A percentile compares a stretch with the other conserved stretches of the same genome.
phyloP scores from a whole-genome alignment of 2,888 invertebrate species.

The Amorpha juglandis region DNA sequence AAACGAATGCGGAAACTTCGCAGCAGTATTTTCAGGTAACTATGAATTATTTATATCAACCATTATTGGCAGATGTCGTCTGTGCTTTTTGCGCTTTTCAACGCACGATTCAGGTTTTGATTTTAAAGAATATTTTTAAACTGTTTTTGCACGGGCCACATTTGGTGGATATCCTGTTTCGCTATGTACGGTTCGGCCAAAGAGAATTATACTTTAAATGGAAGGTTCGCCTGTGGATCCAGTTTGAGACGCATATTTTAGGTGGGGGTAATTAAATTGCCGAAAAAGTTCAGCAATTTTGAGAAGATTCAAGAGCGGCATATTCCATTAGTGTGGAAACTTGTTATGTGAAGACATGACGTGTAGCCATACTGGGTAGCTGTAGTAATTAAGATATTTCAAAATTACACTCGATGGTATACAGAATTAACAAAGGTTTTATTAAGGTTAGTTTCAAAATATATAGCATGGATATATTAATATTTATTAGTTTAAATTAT shows the following conservation, averaged over 20 bases:
- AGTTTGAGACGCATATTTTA: slow-evolving; percentile 32
- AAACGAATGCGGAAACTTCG: slow-evolving; percentile 64
- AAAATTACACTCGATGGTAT: too few relatives aligned
- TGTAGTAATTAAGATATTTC: too few relatives aligned
- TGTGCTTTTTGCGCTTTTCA: neutral
- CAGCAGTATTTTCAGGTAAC: slow-evolving; percentile 74
- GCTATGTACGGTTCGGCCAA: neutral
- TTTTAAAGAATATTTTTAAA: slow-evolving; percentile 19
- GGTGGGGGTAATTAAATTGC: neutral
- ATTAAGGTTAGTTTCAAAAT: too few relatives aligned
- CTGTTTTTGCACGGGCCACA: slow-evolving; percentile 24
- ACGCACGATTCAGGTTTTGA: neutral
- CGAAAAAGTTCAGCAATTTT: neutral
- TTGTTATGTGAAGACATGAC: too few relatives aligned
- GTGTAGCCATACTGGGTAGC: too few relatives aligned
- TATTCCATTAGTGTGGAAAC: too few relatives aligned
- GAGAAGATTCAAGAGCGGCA: neutral
- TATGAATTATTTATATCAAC: slow-evolving; percentile 43
- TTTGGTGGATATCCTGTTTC: slow-evolving; percentile 32
- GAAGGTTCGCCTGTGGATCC: slow-evolving; percentile 28
- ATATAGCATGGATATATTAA: too few relatives aligned
- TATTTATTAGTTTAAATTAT: too few relatives aligned
- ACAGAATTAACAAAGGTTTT: too few relatives aligned
- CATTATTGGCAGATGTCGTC: slow-evolving; percentile 21
- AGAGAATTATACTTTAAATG: too few relatives aligned